Evolutionary conservation across 2,113 vertebrate genomes (phyloP).

Genomic region (Rafetus swinhoei): DNA sequence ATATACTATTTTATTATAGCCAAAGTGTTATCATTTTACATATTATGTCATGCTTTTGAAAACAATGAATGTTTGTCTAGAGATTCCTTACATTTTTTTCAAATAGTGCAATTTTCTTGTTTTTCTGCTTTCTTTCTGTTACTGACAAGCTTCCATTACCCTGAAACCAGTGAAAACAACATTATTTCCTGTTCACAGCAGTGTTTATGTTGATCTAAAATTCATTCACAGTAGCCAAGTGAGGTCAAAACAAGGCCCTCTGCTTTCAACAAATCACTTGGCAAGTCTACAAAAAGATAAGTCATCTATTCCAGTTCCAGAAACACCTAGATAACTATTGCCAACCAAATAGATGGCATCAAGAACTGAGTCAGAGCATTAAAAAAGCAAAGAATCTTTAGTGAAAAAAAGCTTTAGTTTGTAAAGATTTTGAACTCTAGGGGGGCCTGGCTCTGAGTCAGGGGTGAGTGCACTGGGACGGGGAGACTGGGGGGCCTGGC

Average conservation of each 20-base stretch:
- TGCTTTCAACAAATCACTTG: neutral
- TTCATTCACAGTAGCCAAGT: neutral
- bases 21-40: neutral
- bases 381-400: neutral
- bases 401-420: neutral
- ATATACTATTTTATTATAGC: neutral
- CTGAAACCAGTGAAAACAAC: neutral
- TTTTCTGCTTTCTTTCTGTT: constrained; percentile 24
- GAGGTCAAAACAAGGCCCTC: neutral
- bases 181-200: neutral
- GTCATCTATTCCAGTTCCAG: neutral
- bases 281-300: neutral
- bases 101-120: constrained; percentile 4
- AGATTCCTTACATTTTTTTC: neutral
- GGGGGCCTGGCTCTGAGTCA: no score
- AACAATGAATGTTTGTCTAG: neutral
- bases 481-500: no score
- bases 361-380: neutral
- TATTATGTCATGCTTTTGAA: neutral
- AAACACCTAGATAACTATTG: neutral
- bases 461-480: no score
- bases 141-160: neutral
- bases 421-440: neutral
- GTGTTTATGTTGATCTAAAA: neutral
- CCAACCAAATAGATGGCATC: fast-evolving